Evolutionary conservation across 2,113 vertebrate species (phyloP), one percentile per base, ranked within the genome.

Genomic region (Phaetusa simplex): DNA sequence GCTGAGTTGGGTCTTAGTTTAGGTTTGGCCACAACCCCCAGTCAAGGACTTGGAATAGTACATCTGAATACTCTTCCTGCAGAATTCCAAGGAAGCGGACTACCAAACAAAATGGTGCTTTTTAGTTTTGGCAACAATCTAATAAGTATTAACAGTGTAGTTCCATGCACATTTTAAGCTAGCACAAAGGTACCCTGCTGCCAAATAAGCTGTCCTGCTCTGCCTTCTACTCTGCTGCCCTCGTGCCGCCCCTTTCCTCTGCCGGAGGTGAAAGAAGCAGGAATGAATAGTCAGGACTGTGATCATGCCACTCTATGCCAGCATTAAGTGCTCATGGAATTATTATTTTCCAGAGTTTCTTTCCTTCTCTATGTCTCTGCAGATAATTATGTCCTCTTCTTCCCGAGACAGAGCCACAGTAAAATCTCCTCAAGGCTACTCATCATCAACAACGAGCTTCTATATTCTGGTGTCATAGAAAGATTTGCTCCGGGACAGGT

Each of bases 361-460:
- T 81, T 81, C 32, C 29, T 70, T 82, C 40, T 38, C 1, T 71
- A n/a, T 71, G 0, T 50, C 40, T 88, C 67, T 50, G 59, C 47
- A 67, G 82, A 69, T 78, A 92, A 78, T 94, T 70, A 72, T 16
- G 9, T 87, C 22, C 27, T 72, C 27, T 90, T 70, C 59, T 91
- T 78, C 34, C 70, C 2, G 7, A 79, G 62, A 72, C 17, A 77
- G 34, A 92, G 27, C 22, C 36, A 58, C 11, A n/a, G 53, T 80
- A 82, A 72, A 77, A 87, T 52, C 58, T 91, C 70, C 73, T 91
- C 70, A 72, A 84, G 84, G 91, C 84, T 88, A 29, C 66, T 95
- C 38, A 70, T 93, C 86, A 58, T 89, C 70, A 55, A 32, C 70
- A 55, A 32, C 6, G 5, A 89, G 34, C 8, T 56, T 20, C 55